Percentiles rank a stretch among this genome's conserved stretches.
Conservation (phyloP, 2,797 vertebrate species). For the Gambusia yucatana region DNA sequence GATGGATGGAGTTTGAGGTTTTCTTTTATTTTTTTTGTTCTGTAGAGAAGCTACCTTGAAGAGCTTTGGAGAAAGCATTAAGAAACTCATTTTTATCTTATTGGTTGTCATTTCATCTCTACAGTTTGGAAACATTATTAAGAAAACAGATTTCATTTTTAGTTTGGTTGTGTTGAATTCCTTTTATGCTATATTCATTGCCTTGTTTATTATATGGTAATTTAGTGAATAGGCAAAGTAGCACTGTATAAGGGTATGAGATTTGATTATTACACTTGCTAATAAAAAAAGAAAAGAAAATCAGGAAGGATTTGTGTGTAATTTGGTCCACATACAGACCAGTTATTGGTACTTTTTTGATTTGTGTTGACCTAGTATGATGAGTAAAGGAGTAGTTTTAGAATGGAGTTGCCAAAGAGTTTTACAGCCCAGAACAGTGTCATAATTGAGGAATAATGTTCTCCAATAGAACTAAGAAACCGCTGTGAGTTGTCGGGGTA, state of each 20-base stretch:
- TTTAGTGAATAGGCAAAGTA: slow-evolving; percentile 21
- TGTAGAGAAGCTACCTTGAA: slow-evolving; percentile 54
- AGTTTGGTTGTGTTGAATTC: slow-evolving; percentile 43
- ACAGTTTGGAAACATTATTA: slow-evolving; percentile 59
- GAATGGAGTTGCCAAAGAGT: not conserved
- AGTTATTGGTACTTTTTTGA: not conserved
- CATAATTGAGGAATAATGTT: not conserved
- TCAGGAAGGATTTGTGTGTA: not conserved
- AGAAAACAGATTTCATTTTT: slow-evolving; percentile 43
- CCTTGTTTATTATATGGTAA: slow-evolving; percentile 37
- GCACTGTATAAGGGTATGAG: not conserved
- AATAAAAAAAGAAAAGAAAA: not conserved
- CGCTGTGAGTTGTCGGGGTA: not conserved
- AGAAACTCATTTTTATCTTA: slow-evolving; percentile 70
- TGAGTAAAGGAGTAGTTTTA: not conserved
- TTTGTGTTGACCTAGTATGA: not conserved
- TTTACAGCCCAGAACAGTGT: not conserved
- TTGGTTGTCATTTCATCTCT: slow-evolving; percentile 78
- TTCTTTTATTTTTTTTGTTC: not conserved
- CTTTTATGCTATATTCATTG: slow-evolving; percentile 49
- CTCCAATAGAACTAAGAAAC: not conserved
- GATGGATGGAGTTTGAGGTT: slow-evolving; percentile 48
- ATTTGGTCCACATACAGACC: not conserved
- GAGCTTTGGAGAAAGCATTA: slow-evolving; percentile 64
- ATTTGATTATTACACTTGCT: not conserved